Evolutionary conservation across 2,113 vertebrate species (phyloP), one percentile per base, ranked within the genome.

Genomic region (Gymnorhina tibicen): DNA sequence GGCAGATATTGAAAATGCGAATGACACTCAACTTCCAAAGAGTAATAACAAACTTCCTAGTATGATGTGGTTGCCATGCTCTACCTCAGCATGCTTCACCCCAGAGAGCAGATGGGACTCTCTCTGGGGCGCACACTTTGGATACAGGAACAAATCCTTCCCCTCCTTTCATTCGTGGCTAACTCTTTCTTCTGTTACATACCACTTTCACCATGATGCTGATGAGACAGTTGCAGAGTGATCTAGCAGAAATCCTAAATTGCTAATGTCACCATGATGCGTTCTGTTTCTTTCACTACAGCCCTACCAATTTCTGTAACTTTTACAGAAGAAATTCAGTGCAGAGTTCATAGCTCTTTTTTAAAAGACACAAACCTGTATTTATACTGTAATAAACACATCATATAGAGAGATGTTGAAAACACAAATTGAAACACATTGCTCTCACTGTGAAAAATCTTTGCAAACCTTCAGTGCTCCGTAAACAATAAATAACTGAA

Each of bases 401-500:
- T 58, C 9, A 50, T 28, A 63, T 15, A 82, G 21, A 70, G 93
- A 85, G 35, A 91, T 68, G 72, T 1, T 64, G 39, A 89, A 85
- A 93, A 63, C 12, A 39, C 14, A 90, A 87, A 80, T 16, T 83
- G 63, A 85, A 95, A 88, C 53, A 73, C 4, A 2, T n/a, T 15
- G 2, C 9, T 23, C 32, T 66, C 21, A 58, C n/a, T 56, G 50
- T 44, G 55, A 52, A 77, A 95, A 96, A 49, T 63, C 50, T 91
- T 64, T 77, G 32, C 79, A 92, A 91, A 89, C 33, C 39, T 93
- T 90, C 79, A 73, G 55, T 33, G 37, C 37, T 81, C 75, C 67
- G 21, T 63, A 91, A 93, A 95, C 69, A 90, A 70, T 26, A 94
- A 95, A 55, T 81, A 91, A 90, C 23, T 63, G 50, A 88, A 90